phyloP scores from a whole-genome alignment of 2,797 vertebrate species.

The Esox masquinongy region DNA sequence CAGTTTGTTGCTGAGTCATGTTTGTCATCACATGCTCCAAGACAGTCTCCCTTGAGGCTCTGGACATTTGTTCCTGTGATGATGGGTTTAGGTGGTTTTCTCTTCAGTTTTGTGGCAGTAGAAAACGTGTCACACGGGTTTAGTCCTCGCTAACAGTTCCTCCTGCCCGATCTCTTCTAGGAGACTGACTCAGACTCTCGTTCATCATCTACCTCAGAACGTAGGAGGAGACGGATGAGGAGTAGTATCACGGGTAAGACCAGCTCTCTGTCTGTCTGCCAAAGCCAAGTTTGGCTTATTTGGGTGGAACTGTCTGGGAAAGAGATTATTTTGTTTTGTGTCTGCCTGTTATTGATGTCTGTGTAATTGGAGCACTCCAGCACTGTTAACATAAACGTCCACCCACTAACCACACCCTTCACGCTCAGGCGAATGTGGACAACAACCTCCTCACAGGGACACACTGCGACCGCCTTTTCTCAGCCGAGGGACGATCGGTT shows the following conservation, averaged over 20 bases:
- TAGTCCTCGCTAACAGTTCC: not conserved
- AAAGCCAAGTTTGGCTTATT: too few relatives aligned
- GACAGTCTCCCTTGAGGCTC: not conserved
- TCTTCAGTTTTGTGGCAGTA: too few relatives aligned
- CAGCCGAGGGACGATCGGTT: too few relatives aligned
- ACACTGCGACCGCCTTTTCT: not conserved
- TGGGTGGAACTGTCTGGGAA: not conserved
- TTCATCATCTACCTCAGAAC: constrained; percentile 46
- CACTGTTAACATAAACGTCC: not conserved
- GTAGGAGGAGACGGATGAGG: constrained; percentile 15
- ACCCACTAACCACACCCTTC: not conserved
- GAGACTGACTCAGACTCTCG: constrained; percentile 27
- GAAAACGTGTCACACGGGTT: not conserved
- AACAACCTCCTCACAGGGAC: not conserved
- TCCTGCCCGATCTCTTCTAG: constrained; percentile 34
- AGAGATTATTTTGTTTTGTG: not conserved
- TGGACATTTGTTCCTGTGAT: not conserved
- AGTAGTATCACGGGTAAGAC: constrained; percentile 52
- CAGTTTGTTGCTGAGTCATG: not conserved
- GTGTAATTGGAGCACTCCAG: not conserved
- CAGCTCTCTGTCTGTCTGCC: not conserved
- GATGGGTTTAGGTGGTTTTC: not conserved
- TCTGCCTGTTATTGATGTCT: constrained; percentile 28
- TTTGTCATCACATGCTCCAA: not conserved
- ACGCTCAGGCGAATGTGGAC: not conserved